Evolutionary conservation across 1,140 invertebrate species (phyloP).

Genomic region (Cepaea nemoralis): DNA sequence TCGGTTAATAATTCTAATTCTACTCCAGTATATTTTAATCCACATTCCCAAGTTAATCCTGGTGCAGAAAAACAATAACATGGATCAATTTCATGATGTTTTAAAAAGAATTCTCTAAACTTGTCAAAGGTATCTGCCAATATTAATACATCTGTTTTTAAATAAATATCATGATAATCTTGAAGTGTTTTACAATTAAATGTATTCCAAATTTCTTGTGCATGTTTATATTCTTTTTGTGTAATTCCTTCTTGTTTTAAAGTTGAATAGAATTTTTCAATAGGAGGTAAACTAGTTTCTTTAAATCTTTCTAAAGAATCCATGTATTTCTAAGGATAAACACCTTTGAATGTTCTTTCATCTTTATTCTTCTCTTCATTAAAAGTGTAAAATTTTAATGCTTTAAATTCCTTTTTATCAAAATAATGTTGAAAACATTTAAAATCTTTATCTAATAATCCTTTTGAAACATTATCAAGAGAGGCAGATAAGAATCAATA

Average conservation of each 20-base stretch:
- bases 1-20: constrained; percentile 51
- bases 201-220: background rate
- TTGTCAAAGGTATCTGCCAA: constrained; percentile 72
- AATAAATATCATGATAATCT: constrained; percentile 17
- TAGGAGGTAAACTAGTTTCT: background rate
- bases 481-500: no score
- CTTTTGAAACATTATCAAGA: no score
- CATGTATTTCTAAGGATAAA: constrained; percentile 6
- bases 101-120: constrained; percentile 55
- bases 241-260: background rate
- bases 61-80: constrained; percentile 55
- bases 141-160: constrained; percentile 38
- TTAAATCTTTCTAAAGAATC: background rate
- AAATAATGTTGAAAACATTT: no score
- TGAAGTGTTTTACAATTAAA: constrained; percentile 9
- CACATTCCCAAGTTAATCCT: constrained; percentile 57
- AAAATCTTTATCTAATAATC: no score
- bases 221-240: constrained; percentile 13
- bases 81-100: constrained; percentile 54
- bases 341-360: background rate
- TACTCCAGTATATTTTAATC: constrained; percentile 51
- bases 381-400: no score
- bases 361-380: no score
- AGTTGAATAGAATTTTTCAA: background rate
- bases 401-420: no score